These are phyloP conservation scores for Leptinotarsa juncta DNA, from an alignment of 2,888 invertebrate genomes.

Conservation along the genomic window DNA sequence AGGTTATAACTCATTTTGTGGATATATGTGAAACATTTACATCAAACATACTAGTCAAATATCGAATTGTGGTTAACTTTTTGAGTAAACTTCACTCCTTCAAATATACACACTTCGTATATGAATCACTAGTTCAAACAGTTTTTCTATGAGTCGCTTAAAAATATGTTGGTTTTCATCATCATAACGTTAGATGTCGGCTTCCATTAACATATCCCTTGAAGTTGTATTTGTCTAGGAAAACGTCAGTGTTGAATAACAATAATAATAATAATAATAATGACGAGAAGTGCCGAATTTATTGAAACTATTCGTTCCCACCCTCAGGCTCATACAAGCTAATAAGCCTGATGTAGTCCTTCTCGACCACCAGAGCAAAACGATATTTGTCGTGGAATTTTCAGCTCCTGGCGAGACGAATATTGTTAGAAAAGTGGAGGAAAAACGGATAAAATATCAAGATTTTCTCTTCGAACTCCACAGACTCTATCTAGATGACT, in stretches of 20 bases:
- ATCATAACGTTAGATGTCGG: not conserved
- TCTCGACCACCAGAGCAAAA: no score
- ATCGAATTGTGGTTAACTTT: slow-evolving; percentile 10
- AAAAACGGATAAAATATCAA: no score
- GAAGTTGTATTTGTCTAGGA: not conserved
- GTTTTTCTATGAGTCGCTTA: not conserved
- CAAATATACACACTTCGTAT: not conserved
- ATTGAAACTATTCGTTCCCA: no score
- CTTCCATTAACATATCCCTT: not conserved
- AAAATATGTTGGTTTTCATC: not conserved
- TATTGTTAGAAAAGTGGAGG: no score
- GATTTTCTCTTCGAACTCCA: no score
- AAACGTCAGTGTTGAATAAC: not conserved
- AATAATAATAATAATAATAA: no score
- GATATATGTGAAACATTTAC: slow-evolving; percentile 13
- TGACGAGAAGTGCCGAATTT: no score
- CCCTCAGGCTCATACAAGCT: no score
- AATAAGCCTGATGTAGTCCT: no score
- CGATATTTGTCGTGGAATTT: no score
- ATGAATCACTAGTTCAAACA: slow-evolving; percentile 13
- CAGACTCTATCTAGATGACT: no score
- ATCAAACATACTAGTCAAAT: slow-evolving; percentile 13
- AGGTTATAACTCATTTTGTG: slow-evolving; percentile 2
- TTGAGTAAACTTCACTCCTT: slow-evolving; percentile 17
- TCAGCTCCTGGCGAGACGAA: no score